A percentile compares a stretch with the other conserved stretches of the same genome.
phyloP scores from a whole-genome alignment of 2,113 vertebrate genomes.

The Isurus oxyrinchus region DNA sequence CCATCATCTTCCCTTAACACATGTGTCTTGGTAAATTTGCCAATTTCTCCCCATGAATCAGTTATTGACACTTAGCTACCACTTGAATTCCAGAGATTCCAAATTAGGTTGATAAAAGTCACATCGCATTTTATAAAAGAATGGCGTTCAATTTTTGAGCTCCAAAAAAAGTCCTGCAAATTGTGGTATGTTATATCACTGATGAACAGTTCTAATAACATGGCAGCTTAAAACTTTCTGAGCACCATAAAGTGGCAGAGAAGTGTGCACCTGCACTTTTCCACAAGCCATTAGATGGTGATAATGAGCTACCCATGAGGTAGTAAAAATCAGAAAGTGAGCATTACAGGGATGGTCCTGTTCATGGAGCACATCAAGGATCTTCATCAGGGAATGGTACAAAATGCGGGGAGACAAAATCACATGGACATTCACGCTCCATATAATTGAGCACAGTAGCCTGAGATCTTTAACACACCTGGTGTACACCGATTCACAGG shows the following conservation, averaged over 20 bases:
- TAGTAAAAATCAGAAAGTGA: neutral
- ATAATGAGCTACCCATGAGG: neutral
- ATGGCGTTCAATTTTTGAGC: neutral
- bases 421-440: neutral
- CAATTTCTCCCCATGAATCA: neutral
- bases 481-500: neutral
- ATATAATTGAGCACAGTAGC: neutral
- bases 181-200: neutral
- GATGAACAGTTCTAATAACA: neutral
- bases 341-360: neutral
- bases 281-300: neutral
- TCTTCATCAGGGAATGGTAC: neutral
- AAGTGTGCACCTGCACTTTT: neutral
- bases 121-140: neutral
- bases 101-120: neutral
- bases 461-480: too few species aligned
- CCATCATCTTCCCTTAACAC: too few species aligned
- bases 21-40: neutral
- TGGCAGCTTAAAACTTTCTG: neutral
- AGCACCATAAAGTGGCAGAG: neutral
- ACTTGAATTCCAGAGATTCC: neutral
- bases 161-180: neutral
- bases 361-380: neutral
- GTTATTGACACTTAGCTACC: neutral
- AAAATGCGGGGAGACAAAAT: neutral